Conservation (phyloP, 2,113 vertebrate genomes). For the Pelmatolapia mariae region DNA sequence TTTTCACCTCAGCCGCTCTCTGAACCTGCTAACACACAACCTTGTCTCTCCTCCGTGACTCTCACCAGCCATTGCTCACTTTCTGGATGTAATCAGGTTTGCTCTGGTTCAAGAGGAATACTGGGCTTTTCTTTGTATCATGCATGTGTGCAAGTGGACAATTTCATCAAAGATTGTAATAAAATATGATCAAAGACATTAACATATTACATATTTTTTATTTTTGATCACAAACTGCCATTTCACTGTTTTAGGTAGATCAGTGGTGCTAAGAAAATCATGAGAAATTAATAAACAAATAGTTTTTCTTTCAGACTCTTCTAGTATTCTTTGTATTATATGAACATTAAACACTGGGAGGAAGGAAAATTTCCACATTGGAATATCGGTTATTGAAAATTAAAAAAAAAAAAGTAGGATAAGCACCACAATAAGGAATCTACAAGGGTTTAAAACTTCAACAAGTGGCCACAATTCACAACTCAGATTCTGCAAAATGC, state of each 20-base stretch:
- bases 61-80: background rate
- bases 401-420: too few relatives aligned
- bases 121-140: background rate
- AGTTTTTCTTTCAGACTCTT: background rate
- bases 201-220: background rate
- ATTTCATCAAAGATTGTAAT: background rate
- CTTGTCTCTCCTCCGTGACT: background rate
- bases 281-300: background rate
- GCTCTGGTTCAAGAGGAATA: background rate
- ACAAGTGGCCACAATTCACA: background rate
- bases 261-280: background rate
- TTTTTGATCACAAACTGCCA: background rate
- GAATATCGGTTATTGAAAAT: background rate
- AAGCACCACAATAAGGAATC: background rate
- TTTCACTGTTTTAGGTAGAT: background rate
- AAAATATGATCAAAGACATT: background rate
- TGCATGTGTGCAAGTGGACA: background rate
- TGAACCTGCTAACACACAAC: background rate
- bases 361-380: background rate
- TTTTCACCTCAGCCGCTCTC: conserved; percentile 8
- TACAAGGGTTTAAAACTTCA: background rate
- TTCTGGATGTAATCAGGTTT: background rate
- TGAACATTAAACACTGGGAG: background rate
- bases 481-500: background rate
- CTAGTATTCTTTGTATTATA: background rate